phyloP scores from a whole-genome alignment of 2,888 invertebrate species.

The Globia sparganii region DNA sequence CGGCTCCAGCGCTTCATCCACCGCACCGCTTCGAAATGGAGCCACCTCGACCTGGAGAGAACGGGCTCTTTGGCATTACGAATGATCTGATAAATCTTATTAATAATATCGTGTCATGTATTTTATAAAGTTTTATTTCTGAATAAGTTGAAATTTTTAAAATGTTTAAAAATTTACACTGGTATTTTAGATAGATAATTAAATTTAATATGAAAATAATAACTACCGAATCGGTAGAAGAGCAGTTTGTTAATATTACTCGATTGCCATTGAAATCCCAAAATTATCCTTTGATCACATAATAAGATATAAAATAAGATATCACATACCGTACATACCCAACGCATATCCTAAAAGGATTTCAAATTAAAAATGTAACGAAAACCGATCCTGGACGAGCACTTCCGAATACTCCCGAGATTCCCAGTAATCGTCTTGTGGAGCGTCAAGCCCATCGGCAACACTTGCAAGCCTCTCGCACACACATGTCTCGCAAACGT shows the following conservation, averaged over 20 bases:
- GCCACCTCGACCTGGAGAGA: not conserved
- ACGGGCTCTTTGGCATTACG: slow-evolving; percentile 7
- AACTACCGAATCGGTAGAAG: not conserved
- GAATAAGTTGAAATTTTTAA: not conserved
- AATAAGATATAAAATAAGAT: too few species aligned
- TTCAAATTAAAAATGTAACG: slow-evolving; percentile 42
- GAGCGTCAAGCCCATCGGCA: slow-evolving; percentile 9
- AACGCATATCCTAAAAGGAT: slow-evolving; percentile 19
- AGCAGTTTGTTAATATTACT: not conserved
- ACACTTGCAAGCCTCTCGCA: slow-evolving; percentile 31
- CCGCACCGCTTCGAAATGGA: not conserved
- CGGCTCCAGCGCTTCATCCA: not conserved
- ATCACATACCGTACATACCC: not conserved
- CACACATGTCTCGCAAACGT: slow-evolving; percentile 44
- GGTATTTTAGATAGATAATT: not conserved
- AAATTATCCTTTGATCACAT: not conserved
- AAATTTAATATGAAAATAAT: not conserved
- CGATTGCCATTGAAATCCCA: not conserved
- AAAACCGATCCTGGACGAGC: slow-evolving; percentile 9
- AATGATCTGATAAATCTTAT: slow-evolving; percentile 1
- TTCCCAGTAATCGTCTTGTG: slow-evolving; percentile 24
- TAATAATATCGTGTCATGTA: not conserved
- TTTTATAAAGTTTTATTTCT: not conserved
- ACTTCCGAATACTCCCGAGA: slow-evolving; percentile 14
- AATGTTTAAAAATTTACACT: not conserved